These are phyloP conservation scores for Montipora cactus DNA, from an alignment of 64 coral and sea anemone species.

Conservation along the genomic window DNA sequence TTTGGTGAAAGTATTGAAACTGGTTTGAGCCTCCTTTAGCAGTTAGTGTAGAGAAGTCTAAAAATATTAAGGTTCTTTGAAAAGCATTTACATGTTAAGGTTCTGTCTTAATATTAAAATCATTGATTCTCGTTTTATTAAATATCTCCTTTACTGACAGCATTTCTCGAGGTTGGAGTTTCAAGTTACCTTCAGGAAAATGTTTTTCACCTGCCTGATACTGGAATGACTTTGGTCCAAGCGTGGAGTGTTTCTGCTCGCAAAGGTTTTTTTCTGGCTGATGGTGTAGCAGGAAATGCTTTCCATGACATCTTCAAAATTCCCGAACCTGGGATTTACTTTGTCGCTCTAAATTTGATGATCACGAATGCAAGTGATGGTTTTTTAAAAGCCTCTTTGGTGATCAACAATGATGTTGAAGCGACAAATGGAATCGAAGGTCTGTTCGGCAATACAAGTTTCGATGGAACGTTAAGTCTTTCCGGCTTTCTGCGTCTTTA, in stretches of 20 bases:
- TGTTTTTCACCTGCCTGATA: background rate
- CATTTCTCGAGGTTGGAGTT: conserved; percentile 21
- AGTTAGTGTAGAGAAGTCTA: too few species aligned
- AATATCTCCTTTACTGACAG: background rate
- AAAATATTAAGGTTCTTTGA: too few species aligned
- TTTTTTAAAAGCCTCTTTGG: conserved; percentile 1
- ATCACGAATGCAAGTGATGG: conserved; percentile 1
- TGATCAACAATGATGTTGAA: conserved; percentile 4
- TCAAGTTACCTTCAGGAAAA: background rate
- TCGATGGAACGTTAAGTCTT: background rate
- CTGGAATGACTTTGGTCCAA: background rate
- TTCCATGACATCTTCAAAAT: background rate
- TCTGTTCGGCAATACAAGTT: background rate
- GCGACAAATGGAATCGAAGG: background rate
- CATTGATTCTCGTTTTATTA: background rate
- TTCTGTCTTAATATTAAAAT: too few species aligned
- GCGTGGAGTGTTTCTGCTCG: background rate
- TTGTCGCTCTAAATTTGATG: background rate
- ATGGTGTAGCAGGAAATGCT: background rate
- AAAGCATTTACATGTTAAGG: too few species aligned
- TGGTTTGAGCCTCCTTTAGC: too few species aligned
- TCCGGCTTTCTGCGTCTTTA: conserved; percentile 46
- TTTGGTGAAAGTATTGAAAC: too few species aligned
- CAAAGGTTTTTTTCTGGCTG: background rate
- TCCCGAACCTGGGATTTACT: conserved; percentile 30